Evolutionary conservation across 2,113 vertebrate species (phyloP).

Genomic region (Malurus elegans): DNA sequence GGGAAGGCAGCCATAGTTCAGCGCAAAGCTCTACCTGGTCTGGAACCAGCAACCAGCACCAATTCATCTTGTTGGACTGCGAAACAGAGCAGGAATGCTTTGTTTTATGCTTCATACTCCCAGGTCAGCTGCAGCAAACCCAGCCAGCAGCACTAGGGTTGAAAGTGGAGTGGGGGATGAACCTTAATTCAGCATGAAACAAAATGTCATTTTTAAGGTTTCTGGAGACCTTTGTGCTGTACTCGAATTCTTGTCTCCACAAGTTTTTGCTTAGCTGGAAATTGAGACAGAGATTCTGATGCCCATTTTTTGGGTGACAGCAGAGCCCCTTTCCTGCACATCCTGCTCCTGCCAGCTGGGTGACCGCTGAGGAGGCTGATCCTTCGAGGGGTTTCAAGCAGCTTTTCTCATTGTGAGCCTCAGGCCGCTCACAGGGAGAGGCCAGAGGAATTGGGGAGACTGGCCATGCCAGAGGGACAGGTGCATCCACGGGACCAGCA

Average conservation of each 20-base stretch:
- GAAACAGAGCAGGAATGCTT: neutral
- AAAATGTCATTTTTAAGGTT: neutral
- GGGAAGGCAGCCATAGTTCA: neutral
- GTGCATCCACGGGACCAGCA: fast-evolving
- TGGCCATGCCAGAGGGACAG: fast-evolving
- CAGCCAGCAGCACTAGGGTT: neutral
- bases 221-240: neutral
- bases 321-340: neutral
- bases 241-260: neutral
- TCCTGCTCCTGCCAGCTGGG: neutral
- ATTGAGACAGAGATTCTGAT: neutral
- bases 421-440: neutral
- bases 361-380: neutral
- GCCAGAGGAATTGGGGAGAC: neutral
- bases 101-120: neutral
- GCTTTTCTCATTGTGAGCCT: neutral
- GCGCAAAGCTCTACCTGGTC: neutral
- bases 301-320: neutral
- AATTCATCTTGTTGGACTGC: neutral
- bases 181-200: neutral
- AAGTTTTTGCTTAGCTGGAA: neutral
- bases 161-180: fast-evolving
- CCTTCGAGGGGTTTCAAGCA: neutral
- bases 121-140: neutral
- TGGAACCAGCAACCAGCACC: neutral